Conservation (phyloP, 2,888 invertebrate genomes). For the Calameuta pallipes region DNA sequence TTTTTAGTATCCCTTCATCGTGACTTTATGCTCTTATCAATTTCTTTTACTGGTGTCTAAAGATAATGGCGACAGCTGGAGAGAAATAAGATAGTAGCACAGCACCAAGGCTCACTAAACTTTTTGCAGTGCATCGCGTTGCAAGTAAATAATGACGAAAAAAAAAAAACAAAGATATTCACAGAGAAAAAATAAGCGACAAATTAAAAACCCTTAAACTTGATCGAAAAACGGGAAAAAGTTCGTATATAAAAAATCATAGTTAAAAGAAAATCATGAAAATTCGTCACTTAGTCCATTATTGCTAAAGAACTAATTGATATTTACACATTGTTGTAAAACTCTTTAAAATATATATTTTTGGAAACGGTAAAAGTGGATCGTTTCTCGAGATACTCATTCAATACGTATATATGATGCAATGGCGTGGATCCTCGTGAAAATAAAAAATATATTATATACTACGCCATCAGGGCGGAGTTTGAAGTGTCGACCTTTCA, state of each 20-base stretch:
- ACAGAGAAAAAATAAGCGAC: constrained; percentile 4
- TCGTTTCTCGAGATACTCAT: background rate
- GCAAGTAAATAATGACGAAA: background rate
- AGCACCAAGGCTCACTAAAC: background rate
- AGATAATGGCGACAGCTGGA: background rate
- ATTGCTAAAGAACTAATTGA: background rate
- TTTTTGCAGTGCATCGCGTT: background rate
- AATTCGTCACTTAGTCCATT: background rate
- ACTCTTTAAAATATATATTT: background rate
- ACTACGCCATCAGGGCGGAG: background rate
- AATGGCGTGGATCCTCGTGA: background rate
- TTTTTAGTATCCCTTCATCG: background rate
- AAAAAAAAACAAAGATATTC: background rate
- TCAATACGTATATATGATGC: background rate
- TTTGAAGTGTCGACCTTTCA: background rate
- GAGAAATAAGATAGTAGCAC: background rate
- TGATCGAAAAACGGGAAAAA: background rate
- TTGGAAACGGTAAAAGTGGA: background rate
- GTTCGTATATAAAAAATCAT: background rate
- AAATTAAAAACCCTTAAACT: constrained; percentile 19
- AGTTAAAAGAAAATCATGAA: background rate
- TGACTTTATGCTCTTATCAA: background rate
- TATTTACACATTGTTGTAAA: background rate
- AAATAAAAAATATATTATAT: constrained; percentile 1
- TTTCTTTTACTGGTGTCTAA: background rate